Evolutionary conservation across 2,888 invertebrate genomes (phyloP), one percentile per base, ranked within the genome.

Genomic region (Onthophagus sagittarius): DNA sequence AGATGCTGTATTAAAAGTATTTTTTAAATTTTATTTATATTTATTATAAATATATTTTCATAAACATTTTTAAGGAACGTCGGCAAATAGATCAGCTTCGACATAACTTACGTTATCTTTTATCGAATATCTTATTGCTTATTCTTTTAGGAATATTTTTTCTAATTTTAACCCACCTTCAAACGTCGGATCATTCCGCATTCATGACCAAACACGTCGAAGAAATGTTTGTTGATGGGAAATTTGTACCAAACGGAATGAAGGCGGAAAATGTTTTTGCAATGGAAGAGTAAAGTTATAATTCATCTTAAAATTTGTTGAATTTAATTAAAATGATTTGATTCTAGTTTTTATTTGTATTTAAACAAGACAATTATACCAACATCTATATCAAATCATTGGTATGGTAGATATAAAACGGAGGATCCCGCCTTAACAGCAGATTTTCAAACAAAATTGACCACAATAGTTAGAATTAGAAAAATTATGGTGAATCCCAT

Each of bases 401-500:
- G 79, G 79, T 79, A 79, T 62, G 77, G 75, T n/a, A 64, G 70
- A 31, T 77, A 71, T 63, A 75, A 70, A 15, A 67, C 74, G 2
- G 69, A 32, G 7, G 77, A 78, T 39, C 73, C 77, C 2, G 79
- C 78, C 15, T 71, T 79, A 13, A 67, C 76, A 62, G 63, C 71
- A 0, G 79, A 79, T 71, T 77, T 76, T 63, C 74, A 72, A 33
- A 78, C 76, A 9, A 79, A 77, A 74, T 39, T 78, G 11, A 9
- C 79, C 9, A 78, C 78, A 0, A 75, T 79, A 5, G 77, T 73
- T 15, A 73, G 78, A 7, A 65, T 79, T 23, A 74, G 79, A n/a
- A 79, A 79, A 63, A 53, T 74, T 3, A 73, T 77, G 6, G 76
- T 77, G 9, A 23, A 67, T 5, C 15, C 65, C 13, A 39, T 72